A percentile compares a stretch with the other conserved stretches of the same genome.
Conservation (phyloP, 2,797 vertebrate genomes). For the Melanotaenia parkinsoni region DNA sequence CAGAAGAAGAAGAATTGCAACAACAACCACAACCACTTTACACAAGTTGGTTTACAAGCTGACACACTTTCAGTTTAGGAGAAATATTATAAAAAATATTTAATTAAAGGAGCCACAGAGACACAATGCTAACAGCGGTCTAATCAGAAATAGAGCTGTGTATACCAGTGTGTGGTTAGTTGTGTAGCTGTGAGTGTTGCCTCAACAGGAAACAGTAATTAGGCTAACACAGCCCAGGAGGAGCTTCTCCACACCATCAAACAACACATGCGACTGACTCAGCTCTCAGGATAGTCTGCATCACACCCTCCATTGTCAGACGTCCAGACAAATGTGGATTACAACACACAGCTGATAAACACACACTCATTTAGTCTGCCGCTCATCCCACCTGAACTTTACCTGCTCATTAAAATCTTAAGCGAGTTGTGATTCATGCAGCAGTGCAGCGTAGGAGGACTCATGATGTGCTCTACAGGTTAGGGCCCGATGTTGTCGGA, state of each 20-base stretch:
- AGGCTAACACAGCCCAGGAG: conserved; percentile 24
- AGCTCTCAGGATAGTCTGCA: background rate
- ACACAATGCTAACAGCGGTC: conserved; percentile 30
- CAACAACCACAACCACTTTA: background rate
- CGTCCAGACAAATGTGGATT: conserved; percentile 20
- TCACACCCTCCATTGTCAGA: conserved; percentile 47
- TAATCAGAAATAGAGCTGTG: conserved; percentile 55
- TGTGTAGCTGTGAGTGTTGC: conserved; percentile 42
- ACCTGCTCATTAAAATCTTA: conserved; percentile 44
- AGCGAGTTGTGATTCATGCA: background rate
- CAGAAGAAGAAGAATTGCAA: too few relatives aligned
- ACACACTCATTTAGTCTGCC: conserved; percentile 10
- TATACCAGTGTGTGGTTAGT: conserved; percentile 13
- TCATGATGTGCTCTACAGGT: background rate
- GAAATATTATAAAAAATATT: conserved; percentile 17
- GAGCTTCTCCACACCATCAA: background rate
- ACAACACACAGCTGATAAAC: conserved; percentile 18
- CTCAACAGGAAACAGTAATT: conserved; percentile 62
- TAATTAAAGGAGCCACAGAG: conserved; percentile 47
- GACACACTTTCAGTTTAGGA: conserved; percentile 5
- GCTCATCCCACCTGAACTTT: conserved; percentile 9
- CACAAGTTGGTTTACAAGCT: conserved; percentile 27
- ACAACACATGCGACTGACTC: conserved; percentile 40
- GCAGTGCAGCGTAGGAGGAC: background rate
- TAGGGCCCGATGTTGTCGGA: background rate